Percentiles rank a stretch among this genome's conserved stretches.
These are phyloP conservation scores for Clarias fuscus DNA, from an alignment of 2,797 vertebrate species.

Conservation along the genomic window DNA sequence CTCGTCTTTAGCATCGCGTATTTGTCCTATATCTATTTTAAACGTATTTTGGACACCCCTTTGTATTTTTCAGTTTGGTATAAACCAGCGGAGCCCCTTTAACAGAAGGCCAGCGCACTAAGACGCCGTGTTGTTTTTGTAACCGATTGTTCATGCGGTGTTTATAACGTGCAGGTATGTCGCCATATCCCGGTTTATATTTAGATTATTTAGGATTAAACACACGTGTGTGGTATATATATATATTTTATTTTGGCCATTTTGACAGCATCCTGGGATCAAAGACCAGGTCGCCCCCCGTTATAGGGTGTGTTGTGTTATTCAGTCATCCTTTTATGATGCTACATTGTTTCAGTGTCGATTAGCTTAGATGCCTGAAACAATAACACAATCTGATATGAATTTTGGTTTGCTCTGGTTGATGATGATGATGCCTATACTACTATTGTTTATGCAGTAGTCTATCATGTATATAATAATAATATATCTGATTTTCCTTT, in stretches of 20 bases:
- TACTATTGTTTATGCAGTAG: neutral
- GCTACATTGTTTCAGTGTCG: neutral
- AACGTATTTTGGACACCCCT: neutral
- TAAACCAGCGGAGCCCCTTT: constrained; percentile 12
- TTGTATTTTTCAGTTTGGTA: constrained; percentile 8
- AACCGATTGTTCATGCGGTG: neutral
- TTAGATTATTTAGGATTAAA: neutral
- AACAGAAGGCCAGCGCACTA: constrained; percentile 8
- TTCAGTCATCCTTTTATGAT: neutral
- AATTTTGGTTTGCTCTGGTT: neutral
- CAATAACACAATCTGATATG: neutral
- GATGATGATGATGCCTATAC: neutral
- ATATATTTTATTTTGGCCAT: neutral
- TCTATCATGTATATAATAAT: neutral
- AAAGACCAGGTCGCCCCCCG: neutral
- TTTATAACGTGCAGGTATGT: constrained; percentile 11
- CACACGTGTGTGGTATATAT: neutral
- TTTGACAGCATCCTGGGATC: neutral
- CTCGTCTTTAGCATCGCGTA: too few relatives aligned
- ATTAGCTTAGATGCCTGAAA: neutral
- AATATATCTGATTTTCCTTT: neutral
- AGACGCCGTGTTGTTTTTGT: neutral
- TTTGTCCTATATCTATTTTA: neutral
- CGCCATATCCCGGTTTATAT: neutral
- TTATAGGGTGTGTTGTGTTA: constrained; percentile 13